phyloP scores from a whole-genome alignment of 2,888 invertebrate genomes.

The Phengaris alcon region DNA sequence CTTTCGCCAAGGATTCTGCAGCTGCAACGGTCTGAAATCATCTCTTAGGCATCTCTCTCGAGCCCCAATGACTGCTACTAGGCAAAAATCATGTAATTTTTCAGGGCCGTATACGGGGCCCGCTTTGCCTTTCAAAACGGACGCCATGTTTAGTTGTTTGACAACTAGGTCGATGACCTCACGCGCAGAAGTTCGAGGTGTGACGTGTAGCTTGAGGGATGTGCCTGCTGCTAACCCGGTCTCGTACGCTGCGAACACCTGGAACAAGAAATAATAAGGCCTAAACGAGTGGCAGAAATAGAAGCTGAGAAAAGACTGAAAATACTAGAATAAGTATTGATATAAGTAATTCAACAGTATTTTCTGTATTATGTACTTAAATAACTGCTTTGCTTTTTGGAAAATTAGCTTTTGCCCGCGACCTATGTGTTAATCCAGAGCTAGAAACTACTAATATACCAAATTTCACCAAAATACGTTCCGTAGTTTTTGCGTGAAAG shows the following conservation, averaged over 20 bases:
- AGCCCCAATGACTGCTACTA: slow-evolving; percentile 97
- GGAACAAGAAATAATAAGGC: slow-evolving; percentile 51
- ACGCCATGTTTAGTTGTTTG: slow-evolving; percentile 96
- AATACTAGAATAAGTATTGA: too few species aligned
- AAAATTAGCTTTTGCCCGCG: too few species aligned
- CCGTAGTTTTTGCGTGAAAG: too few species aligned
- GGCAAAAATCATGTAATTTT: slow-evolving; percentile 91
- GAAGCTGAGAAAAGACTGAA: too few species aligned
- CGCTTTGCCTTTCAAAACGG: slow-evolving; percentile 88
- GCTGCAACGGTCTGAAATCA: slow-evolving; percentile 94
- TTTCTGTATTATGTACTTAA: too few species aligned
- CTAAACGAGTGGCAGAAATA: neutral
- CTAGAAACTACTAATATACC: too few species aligned
- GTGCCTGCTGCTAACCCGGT: slow-evolving; percentile 96
- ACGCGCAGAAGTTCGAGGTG: slow-evolving; percentile 93
- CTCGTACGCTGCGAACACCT: slow-evolving; percentile 97
- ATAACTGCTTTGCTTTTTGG: too few species aligned
- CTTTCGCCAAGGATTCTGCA: slow-evolving; percentile 97
- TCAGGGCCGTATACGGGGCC: slow-evolving; percentile 92
- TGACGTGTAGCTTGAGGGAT: slow-evolving; percentile 95
- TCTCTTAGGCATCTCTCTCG: slow-evolving; percentile 95
- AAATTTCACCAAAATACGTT: too few species aligned
- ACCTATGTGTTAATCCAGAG: too few species aligned
- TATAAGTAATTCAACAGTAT: too few species aligned
- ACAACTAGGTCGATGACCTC: slow-evolving; percentile 98